Percentiles rank a stretch among this genome's conserved stretches.
Conservation (phyloP, 2,888 invertebrate genomes). For the Lithodes maja region DNA sequence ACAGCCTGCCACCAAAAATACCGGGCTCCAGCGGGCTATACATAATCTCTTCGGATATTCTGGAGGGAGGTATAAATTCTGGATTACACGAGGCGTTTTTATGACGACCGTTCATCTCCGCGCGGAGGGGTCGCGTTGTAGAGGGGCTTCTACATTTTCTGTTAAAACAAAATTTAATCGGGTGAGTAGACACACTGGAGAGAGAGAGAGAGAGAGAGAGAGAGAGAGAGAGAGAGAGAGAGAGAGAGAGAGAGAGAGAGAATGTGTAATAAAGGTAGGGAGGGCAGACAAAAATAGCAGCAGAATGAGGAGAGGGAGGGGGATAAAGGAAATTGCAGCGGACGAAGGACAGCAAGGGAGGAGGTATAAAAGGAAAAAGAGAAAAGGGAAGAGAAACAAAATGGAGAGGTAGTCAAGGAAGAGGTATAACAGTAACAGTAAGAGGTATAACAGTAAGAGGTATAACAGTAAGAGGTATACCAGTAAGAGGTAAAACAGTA, state of each 20-base stretch:
- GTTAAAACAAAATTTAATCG: neutral
- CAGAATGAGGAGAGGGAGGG: neutral
- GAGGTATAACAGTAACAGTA: too few species aligned
- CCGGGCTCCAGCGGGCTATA: too few species aligned
- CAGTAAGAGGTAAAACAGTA: neutral
- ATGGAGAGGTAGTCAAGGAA: neutral
- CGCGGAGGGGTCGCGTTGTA: too few species aligned
- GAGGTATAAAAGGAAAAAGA: conserved; percentile 1
- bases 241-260: conserved; percentile 2
- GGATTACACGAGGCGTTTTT: too few species aligned
- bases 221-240: conserved; percentile 18
- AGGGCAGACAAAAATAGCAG: neutral
- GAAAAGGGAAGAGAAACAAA: neutral
- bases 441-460: too few species aligned
- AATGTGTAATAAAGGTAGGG: neutral
- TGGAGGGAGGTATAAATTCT: too few species aligned
- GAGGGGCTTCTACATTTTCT: too few species aligned
- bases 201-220: conserved; percentile 31
- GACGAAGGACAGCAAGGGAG: neutral
- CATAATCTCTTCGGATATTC: too few species aligned
- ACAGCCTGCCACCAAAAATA: too few species aligned
- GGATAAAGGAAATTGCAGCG: neutral
- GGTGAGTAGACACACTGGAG: neutral
- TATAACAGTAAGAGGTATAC: neutral
- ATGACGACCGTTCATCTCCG: too few species aligned